A percentile compares a stretch with the other conserved stretches of the same genome.
Evolutionary conservation across 2,113 vertebrate species (phyloP).

Genomic region (pig (Sus scrofa)): DNA sequence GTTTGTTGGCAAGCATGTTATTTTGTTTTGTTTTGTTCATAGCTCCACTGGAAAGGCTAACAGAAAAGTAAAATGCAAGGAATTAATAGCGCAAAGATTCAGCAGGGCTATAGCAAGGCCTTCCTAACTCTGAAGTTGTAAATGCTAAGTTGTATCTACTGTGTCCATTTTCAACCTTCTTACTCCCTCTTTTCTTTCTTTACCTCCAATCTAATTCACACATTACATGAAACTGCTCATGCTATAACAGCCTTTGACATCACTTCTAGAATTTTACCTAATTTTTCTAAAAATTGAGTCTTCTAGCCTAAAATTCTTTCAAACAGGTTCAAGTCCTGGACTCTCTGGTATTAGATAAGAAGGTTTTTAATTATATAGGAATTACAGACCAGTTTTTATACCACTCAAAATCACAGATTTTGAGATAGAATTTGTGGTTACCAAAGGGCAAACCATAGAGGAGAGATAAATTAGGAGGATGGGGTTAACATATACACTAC

Average conservation of each 20-base stretch:
- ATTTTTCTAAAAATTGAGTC: not conserved
- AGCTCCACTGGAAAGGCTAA: constrained; percentile 50
- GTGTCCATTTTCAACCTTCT: not conserved
- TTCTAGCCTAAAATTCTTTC: not conserved
- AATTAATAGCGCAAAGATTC: constrained; percentile 63
- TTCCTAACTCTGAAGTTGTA: constrained; percentile 2
- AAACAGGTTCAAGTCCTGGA: not conserved
- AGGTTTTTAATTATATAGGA: not conserved
- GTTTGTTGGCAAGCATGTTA: constrained; percentile 67
- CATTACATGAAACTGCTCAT: not conserved
- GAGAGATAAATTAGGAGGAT: too few species aligned
- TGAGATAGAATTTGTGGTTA: too few species aligned
- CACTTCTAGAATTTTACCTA: not conserved
- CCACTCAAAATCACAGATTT: not conserved
- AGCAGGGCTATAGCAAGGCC: not conserved
- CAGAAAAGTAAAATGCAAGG: constrained; percentile 68
- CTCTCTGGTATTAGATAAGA: not conserved
- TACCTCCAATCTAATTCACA: not conserved
- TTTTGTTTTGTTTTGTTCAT: constrained; percentile 62
- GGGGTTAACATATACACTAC: too few species aligned
- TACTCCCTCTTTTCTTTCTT: not conserved
- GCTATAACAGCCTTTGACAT: not conserved
- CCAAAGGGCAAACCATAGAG: too few species aligned
- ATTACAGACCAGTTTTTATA: not conserved
- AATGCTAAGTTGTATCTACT: not conserved